Evolutionary conservation across 1,140 invertebrate species (phyloP).

Genomic region (Drosophila trapezifrons): DNA sequence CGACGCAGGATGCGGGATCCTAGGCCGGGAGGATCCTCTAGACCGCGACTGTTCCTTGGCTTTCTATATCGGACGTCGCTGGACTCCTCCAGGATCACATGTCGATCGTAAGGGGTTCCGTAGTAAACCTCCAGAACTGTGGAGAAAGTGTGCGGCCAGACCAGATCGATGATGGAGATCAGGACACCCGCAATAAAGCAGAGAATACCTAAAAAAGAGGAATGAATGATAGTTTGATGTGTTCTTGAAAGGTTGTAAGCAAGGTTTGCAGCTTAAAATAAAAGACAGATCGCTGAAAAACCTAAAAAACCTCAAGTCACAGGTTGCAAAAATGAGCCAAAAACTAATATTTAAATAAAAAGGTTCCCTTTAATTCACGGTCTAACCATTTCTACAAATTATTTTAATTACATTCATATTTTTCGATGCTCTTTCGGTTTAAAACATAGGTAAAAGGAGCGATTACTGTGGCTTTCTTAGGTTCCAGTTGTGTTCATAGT

Average conservation of each 20-base stretch:
- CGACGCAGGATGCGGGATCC: conserved; percentile 88
- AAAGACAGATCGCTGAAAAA: too few relatives aligned
- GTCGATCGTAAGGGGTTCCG: conserved; percentile 95
- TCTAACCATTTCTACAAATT: too few relatives aligned
- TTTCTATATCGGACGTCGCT: conserved; percentile 89
- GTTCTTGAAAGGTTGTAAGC: neutral
- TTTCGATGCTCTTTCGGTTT: too few relatives aligned
- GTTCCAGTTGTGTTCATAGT: too few relatives aligned
- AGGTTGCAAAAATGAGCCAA: too few relatives aligned
- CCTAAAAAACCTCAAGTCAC: too few relatives aligned
- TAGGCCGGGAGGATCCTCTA: conserved; percentile 87
- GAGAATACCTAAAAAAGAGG: conserved; percentile 86
- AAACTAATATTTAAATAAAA: too few relatives aligned
- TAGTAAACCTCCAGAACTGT: conserved; percentile 97
- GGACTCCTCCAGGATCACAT: conserved; percentile 95
- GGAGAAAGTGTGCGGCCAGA: conserved; percentile 95
- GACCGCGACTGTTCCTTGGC: conserved; percentile 85
- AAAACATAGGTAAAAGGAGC: too few relatives aligned
- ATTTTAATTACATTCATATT: too few relatives aligned
- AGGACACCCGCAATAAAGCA: conserved; percentile 90
- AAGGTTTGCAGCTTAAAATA: too few relatives aligned
- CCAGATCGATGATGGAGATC: conserved; percentile 92
- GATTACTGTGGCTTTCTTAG: too few relatives aligned
- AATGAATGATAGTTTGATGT: neutral
- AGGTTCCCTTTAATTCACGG: too few relatives aligned